Percentiles rank a stretch among this genome's conserved stretches.
phyloP scores from a whole-genome alignment of 2,888 invertebrate genomes.

The Drosophila kambysellisi region DNA sequence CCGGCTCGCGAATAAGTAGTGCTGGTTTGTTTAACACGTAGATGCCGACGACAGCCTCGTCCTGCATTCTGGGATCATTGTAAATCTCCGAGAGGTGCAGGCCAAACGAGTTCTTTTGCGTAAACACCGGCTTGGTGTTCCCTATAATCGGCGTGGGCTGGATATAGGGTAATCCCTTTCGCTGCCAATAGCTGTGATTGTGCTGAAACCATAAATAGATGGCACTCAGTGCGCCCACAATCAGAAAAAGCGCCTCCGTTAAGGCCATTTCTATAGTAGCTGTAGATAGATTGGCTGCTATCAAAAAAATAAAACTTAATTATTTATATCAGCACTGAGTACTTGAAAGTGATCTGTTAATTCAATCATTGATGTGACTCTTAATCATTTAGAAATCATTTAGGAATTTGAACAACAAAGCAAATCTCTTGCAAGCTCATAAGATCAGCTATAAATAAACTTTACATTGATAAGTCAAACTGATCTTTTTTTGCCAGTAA shows the following conservation, averaged over 20 bases:
- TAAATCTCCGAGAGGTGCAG: slow-evolving; percentile 84
- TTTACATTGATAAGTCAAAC: background rate
- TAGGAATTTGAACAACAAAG: background rate
- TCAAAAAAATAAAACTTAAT: background rate
- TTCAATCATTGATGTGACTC: background rate
- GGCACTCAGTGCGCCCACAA: slow-evolving; percentile 53
- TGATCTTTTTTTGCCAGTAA: background rate
- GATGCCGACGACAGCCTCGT: slow-evolving; percentile 83
- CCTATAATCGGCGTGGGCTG: slow-evolving; percentile 85
- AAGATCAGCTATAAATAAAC: background rate
- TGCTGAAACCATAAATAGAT: slow-evolving; percentile 83
- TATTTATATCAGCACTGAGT: background rate
- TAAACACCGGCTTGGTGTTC: slow-evolving; percentile 82
- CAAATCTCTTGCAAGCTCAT: background rate
- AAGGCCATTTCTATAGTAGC: slow-evolving; percentile 52
- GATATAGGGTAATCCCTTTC: slow-evolving; percentile 83
- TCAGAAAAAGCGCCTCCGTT: slow-evolving; percentile 64
- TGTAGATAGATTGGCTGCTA: too few species aligned
- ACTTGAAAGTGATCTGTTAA: background rate
- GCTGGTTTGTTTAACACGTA: slow-evolving; percentile 85
- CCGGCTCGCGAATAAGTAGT: slow-evolving; percentile 85
- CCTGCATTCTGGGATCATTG: slow-evolving; percentile 65
- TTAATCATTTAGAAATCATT: background rate
- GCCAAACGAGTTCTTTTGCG: slow-evolving; percentile 75
- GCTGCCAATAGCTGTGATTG: slow-evolving; percentile 81